phyloP scores from a whole-genome alignment of 2,113 vertebrate genomes.

The Mixornis gularis region DNA sequence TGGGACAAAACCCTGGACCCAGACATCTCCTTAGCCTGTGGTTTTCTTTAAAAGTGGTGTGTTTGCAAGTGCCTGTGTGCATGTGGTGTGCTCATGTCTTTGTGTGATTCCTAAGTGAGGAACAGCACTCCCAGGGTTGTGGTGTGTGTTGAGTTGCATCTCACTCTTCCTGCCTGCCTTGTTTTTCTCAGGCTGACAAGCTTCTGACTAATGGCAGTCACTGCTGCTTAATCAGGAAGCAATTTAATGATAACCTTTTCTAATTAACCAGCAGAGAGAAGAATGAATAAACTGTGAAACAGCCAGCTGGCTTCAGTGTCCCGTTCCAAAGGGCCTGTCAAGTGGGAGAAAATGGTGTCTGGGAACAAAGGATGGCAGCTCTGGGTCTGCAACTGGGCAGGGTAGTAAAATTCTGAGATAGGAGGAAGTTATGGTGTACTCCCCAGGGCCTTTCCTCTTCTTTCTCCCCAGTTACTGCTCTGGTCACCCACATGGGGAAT shows the following conservation, averaged over 20 bases:
- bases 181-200: constrained; percentile 1
- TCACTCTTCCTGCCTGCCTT: background rate
- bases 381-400: background rate
- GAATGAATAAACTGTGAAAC: constrained; percentile 40
- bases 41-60: background rate
- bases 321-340: background rate
- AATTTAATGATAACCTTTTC: constrained; percentile 60
- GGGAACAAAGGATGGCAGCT: background rate
- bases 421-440: background rate
- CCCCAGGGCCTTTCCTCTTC: background rate
- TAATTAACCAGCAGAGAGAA: constrained; percentile 37
- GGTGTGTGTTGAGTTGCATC: background rate
- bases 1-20: background rate
- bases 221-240: constrained; percentile 52
- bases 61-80: background rate
- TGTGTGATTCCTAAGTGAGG: background rate
- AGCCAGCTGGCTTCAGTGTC: constrained; percentile 1
- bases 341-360: background rate
- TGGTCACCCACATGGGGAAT: background rate
- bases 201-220: constrained; percentile 41
- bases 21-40: background rate
- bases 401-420: background rate
- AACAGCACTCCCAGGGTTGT: background rate
- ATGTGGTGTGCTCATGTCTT: rapidly evolving
- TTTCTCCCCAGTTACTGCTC: background rate